phyloP scores from a whole-genome alignment of 2,113 vertebrate species.

The Diadophis punctatus region DNA sequence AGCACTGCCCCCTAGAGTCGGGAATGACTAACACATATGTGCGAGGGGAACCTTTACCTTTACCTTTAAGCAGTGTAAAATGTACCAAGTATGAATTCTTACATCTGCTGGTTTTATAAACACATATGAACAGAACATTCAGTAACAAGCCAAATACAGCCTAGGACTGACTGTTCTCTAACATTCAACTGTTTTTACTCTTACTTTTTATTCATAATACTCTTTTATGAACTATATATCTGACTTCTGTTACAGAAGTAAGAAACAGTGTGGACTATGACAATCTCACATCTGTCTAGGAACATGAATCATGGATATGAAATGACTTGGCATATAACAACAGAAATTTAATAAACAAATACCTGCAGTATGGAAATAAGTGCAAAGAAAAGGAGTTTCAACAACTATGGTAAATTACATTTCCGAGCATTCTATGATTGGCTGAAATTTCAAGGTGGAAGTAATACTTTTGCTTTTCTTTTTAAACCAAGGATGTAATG shows the following conservation, averaged over 20 bases:
- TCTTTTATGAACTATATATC: background rate
- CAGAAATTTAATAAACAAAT: background rate
- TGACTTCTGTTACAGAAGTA: background rate
- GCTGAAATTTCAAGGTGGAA: background rate
- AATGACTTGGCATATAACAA: background rate
- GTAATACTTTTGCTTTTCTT: background rate
- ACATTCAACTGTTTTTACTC: background rate
- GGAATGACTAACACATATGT: no score
- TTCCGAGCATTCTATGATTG: background rate
- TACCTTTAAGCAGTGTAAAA: background rate
- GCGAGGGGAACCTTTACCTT: no score
- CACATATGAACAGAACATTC: background rate
- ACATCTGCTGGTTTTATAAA: background rate
- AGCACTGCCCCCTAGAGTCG: no score
- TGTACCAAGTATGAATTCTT: background rate
- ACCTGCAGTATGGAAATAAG: background rate
- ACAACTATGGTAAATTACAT: background rate
- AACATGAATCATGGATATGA: background rate
- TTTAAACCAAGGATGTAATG: background rate
- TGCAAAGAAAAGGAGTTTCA: background rate
- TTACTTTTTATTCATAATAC: background rate
- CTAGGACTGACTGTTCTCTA: background rate
- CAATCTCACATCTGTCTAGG: background rate
- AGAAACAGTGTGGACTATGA: background rate
- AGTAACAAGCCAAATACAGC: background rate